A percentile compares a stretch with the other conserved stretches of the same genome.
phyloP scores from a whole-genome alignment of 1,140 invertebrate species.

The Caerostris darwini region DNA sequence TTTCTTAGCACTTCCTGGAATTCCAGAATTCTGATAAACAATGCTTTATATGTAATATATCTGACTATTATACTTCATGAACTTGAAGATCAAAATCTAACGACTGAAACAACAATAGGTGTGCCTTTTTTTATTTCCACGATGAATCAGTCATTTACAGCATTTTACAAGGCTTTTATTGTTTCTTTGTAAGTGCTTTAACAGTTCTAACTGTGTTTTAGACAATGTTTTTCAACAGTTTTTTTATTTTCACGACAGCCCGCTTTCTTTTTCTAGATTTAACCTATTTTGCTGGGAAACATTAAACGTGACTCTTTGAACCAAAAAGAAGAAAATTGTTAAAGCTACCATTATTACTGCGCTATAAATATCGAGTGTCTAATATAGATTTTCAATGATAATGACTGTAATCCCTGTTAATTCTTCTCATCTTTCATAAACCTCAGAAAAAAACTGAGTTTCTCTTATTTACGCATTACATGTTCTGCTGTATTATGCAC shows the following conservation, averaged over 20 bases:
- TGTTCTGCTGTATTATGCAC: neutral
- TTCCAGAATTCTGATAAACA: neutral
- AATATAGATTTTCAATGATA: neutral
- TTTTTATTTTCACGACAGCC: conserved; percentile 17
- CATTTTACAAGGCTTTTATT: conserved; percentile 34
- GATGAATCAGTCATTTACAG: conserved; percentile 29
- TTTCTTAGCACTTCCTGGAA: neutral
- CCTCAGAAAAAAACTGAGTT: neutral
- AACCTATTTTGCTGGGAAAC: conserved; percentile 36
- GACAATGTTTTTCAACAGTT: conserved; percentile 34
- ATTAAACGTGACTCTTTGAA: conserved; percentile 28
- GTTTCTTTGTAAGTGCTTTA: conserved; percentile 13
- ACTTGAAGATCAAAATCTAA: conserved; percentile 12
- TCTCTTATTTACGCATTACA: neutral
- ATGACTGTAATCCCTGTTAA: neutral
- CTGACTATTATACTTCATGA: neutral
- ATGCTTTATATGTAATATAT: neutral
- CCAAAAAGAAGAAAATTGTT: neutral
- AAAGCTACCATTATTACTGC: conserved; percentile 6
- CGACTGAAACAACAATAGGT: neutral
- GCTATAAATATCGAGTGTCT: conserved; percentile 17
- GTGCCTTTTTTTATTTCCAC: neutral
- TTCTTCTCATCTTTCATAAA: neutral
- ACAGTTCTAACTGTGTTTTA: conserved; percentile 4
- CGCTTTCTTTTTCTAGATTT: conserved; percentile 1